These are phyloP conservation scores for Xiphias gladius DNA, from an alignment of 2,113 vertebrate genomes.

Conservation along the genomic window DNA sequence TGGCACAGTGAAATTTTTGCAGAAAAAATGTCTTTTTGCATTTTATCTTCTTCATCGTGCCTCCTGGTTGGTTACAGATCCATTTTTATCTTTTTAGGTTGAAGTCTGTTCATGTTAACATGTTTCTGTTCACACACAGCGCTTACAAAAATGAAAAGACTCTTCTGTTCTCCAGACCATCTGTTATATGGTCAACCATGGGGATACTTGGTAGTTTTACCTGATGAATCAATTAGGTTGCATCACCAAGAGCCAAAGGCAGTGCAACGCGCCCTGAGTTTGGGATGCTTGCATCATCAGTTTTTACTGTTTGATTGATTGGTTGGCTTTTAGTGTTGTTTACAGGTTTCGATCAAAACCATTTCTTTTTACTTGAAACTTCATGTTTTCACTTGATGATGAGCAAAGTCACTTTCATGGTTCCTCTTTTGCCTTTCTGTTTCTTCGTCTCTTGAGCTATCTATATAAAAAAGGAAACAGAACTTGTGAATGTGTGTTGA, in stretches of 20 bases:
- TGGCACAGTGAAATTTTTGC: neutral
- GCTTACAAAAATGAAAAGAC: slow-evolving; percentile 27
- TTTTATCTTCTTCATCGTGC: neutral
- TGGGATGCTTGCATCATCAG: slow-evolving; percentile 5
- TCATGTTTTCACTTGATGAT: neutral
- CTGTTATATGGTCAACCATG: slow-evolving; percentile 58
- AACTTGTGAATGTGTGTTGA: neutral
- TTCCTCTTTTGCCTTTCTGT: neutral
- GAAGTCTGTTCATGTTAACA: slow-evolving; percentile 22
- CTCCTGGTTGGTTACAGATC: slow-evolving; percentile 12
- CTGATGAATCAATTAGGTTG: slow-evolving; percentile 43
- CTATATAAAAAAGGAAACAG: neutral
- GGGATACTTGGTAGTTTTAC: slow-evolving; percentile 44
- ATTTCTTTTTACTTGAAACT: neutral
- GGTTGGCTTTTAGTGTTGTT: neutral
- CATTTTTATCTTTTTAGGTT: slow-evolving; percentile 14
- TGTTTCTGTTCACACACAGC: slow-evolving; percentile 26
- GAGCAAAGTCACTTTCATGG: neutral
- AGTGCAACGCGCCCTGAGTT: neutral
- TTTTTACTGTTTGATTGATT: slow-evolving; percentile 18
- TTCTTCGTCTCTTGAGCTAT: neutral
- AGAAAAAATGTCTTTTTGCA: neutral
- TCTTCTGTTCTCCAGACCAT: slow-evolving; percentile 51
- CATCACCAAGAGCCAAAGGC: slow-evolving; percentile 39
- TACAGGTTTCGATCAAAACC: neutral